A percentile compares a stretch with the other conserved stretches of the same genome.
Evolutionary conservation across 1,140 invertebrate species (phyloP).

Genomic region (Trichomalopsis sarcophagae): DNA sequence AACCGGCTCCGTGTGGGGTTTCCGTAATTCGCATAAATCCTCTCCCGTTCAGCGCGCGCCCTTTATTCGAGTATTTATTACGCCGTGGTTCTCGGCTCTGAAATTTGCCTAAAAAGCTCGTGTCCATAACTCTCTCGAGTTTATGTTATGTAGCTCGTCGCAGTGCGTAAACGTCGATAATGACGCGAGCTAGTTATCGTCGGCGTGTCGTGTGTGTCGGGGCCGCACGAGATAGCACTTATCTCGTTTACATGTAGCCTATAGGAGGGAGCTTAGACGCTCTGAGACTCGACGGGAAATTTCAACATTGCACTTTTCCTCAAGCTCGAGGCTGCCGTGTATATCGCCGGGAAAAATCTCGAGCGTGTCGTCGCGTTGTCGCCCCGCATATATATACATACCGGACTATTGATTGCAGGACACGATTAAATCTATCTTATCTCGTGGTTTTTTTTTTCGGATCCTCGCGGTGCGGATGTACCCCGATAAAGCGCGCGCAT

Average conservation of each 20-base stretch:
- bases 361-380: neutral
- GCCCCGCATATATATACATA: neutral
- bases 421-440: constrained; percentile 15
- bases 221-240: constrained; percentile 28
- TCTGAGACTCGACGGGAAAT: constrained; percentile 9
- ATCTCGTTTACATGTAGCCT: constrained; percentile 25
- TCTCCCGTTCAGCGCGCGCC: too few relatives aligned
- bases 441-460: neutral
- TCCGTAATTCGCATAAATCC: neutral
- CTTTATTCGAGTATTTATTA: neutral
- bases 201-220: neutral
- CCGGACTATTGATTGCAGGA: neutral
- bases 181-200: constrained; percentile 12
- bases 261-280: neutral
- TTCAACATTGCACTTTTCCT: constrained; percentile 30
- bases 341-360: constrained; percentile 25
- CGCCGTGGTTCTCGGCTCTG: too few relatives aligned
- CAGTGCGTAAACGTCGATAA: constrained; percentile 15
- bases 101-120: neutral
- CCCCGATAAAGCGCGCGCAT: neutral
- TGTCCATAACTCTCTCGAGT: neutral
- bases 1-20: constrained; percentile 9
- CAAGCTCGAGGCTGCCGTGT: neutral
- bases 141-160: neutral
- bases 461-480: too few relatives aligned